Base-by-base conservation (phyloP, 2,797 vertebrate species). In the Corythornis leucogaster region DNA sequence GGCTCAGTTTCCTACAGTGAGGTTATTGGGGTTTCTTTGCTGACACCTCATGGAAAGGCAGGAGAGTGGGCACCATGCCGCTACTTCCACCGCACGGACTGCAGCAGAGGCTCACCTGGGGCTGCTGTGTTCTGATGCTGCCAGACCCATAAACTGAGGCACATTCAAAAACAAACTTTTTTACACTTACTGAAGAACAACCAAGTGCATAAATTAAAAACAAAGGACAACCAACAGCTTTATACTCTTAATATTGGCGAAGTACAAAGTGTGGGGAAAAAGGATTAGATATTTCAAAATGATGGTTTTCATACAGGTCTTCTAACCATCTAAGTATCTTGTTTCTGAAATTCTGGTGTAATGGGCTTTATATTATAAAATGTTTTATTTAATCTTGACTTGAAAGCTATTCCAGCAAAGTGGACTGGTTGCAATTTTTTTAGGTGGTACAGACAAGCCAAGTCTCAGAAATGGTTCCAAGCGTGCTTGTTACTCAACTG, bases 301-400 rank as follows among this genome's bases (percentile, higher is more conserved):
- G 62, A 31, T 75, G 61, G 31, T 82, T 91, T 92, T 82, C 46
- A 54, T 40, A 40, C 48, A 62, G 31, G 30, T 62, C 46, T 92
- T 71, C 68, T 93, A 80, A 93, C 86, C 86, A 48, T 69, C 59
- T 22, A 19, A 59, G 31, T 71, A 48, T 93, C 90, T 92, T 66
- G 53, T 90, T 93, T 87, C 86, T 91, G 43, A 64, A 59, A 71
- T 75, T 86, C 38, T 67, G 51, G 40, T 31, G 54, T 70, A 71
- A 85, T 38, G 54, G 43, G 50, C 33, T 90, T 89, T 54, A 71
- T 62, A 85, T 46, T 77, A 42, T 54, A 80, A 94, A 92, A 94
- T 59, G 69, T 69, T 93, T 71, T 80, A 87, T 95, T 96, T 90
- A 66, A 83, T 89, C 59, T 75, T 80, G 76, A 38, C 73, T 87